phyloP scores from a whole-genome alignment of 2,113 vertebrate genomes.

The Malurus melanocephalus region DNA sequence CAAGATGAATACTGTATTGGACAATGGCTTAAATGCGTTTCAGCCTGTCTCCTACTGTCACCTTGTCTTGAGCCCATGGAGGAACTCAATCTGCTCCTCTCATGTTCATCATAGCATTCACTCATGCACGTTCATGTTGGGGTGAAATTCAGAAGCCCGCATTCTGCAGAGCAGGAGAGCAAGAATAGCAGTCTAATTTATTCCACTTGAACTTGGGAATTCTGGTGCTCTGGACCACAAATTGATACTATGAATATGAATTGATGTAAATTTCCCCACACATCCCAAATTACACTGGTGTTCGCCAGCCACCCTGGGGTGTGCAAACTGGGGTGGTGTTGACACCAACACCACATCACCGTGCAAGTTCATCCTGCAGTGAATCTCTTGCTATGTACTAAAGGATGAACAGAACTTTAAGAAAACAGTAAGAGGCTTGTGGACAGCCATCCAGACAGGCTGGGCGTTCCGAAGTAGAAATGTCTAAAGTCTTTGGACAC shows the following conservation, averaged over 20 bases:
- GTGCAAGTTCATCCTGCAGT: background rate
- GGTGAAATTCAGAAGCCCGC: background rate
- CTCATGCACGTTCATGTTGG: background rate
- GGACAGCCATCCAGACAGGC: background rate
- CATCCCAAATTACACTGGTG: background rate
- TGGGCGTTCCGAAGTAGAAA: background rate
- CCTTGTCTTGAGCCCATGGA: background rate
- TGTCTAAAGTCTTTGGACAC: background rate
- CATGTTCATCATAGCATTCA: background rate
- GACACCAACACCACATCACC: accelerated
- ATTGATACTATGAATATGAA: background rate
- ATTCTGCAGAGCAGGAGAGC: background rate
- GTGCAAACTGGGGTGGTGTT: background rate
- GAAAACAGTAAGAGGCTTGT: background rate
- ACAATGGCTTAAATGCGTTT: background rate
- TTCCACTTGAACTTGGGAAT: background rate
- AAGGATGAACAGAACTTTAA: background rate
- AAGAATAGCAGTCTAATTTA: background rate
- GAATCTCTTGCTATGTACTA: accelerated
- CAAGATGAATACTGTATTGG: background rate
- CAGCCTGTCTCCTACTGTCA: background rate
- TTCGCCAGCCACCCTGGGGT: background rate
- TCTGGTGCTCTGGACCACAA: background rate
- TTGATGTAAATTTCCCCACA: background rate
- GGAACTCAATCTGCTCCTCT: background rate